phyloP scores from a whole-genome alignment of 1,140 invertebrate species.

The Pteromalus puparum region DNA sequence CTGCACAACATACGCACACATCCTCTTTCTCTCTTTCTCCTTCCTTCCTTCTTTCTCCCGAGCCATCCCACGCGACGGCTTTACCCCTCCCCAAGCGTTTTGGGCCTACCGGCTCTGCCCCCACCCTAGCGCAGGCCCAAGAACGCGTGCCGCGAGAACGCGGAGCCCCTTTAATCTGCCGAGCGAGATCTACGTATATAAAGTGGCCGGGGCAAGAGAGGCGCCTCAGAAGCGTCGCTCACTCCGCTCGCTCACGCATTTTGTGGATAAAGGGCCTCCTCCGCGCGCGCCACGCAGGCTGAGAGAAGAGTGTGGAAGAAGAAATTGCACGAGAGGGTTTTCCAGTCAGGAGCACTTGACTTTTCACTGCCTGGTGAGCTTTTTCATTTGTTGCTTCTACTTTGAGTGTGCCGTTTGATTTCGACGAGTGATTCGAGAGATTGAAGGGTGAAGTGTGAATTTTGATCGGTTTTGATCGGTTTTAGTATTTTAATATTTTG shows the following conservation, averaged over 20 bases:
- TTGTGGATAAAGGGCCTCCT: conserved; percentile 56
- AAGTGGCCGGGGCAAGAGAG: conserved; percentile 69
- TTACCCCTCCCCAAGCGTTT: not conserved
- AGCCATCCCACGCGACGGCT: conserved; percentile 1
- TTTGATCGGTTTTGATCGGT: not conserved
- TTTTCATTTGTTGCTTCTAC: conserved; percentile 4
- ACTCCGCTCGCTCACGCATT: conserved; percentile 68
- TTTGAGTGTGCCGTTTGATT: not conserved
- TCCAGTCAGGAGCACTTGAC: not conserved
- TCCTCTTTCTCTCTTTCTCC: conserved; percentile 24
- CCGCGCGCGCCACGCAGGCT: conserved; percentile 35
- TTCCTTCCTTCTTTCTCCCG: conserved; percentile 20
- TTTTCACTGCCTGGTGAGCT: conserved; percentile 13
- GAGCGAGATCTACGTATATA: conserved; percentile 74
- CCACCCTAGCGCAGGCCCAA: conserved; percentile 2
- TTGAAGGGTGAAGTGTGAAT: not conserved
- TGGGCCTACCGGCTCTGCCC: conserved; percentile 51
- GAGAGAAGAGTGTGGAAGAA: conserved; percentile 29
- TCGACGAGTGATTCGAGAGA: not conserved
- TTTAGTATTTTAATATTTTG: too few species aligned
- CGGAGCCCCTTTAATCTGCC: conserved; percentile 58
- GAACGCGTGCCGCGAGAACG: conserved; percentile 53
- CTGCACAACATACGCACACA: not conserved
- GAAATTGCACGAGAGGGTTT: not conserved
- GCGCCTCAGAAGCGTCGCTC: conserved; percentile 71